phyloP scores from a whole-genome alignment of 2,113 vertebrate genomes.

The Ictalurus furcatus region DNA sequence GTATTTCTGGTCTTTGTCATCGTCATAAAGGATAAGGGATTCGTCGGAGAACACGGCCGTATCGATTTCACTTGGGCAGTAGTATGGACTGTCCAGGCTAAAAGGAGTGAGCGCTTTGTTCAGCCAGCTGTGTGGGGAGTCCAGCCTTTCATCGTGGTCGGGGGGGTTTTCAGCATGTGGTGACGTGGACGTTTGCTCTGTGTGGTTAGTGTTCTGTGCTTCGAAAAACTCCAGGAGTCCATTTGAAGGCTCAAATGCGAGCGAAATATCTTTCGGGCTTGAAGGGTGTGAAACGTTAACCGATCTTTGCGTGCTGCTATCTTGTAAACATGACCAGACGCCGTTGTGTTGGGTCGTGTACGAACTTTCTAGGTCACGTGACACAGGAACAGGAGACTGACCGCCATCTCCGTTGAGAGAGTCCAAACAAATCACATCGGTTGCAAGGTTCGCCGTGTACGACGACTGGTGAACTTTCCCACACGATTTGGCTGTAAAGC shows the following conservation, averaged over 20 bases:
- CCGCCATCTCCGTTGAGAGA: neutral
- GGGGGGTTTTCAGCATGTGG: neutral
- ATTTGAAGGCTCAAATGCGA: neutral
- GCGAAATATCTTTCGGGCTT: neutral
- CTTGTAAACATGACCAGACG: neutral
- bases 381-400: constrained; percentile 9
- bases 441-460: neutral
- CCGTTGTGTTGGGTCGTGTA: neutral
- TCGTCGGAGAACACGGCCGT: constrained; percentile 41
- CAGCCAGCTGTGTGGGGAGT: constrained; percentile 11
- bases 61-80: constrained; percentile 42
- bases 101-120: neutral
- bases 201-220: constrained; percentile 25
- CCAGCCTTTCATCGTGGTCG: neutral
- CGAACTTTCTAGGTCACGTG: neutral
- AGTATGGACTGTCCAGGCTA: constrained; percentile 43
- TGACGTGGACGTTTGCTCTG: neutral
- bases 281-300: neutral
- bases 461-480: constrained; percentile 6
- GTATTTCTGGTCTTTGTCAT: neutral
- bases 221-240: neutral
- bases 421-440: constrained; percentile 31
- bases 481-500: neutral
- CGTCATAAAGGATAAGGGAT: neutral
- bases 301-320: neutral